Evolutionary conservation across 1,140 invertebrate genomes (phyloP).

Genomic region (Cecropterus lyciades): DNA sequence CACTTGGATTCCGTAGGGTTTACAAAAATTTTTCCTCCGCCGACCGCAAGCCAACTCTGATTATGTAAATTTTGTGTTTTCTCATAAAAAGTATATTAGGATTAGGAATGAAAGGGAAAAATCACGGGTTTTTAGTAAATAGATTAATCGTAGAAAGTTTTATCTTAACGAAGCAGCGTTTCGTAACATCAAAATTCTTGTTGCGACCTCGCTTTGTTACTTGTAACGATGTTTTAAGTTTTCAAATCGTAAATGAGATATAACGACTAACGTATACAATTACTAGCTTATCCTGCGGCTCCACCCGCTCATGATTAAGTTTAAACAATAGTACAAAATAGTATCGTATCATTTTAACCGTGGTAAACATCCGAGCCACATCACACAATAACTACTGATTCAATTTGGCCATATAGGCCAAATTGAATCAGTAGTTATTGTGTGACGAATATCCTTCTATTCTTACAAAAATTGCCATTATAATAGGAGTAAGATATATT

Average conservation of each 20-base stretch:
- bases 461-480: too few relatives aligned
- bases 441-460: too few relatives aligned
- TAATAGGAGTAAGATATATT: too few relatives aligned
- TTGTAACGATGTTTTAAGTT: not conserved
- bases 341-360: too few relatives aligned
- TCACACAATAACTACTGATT: too few relatives aligned
- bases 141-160: conserved; percentile 1
- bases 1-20: not conserved
- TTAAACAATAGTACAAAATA: too few relatives aligned
- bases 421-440: too few relatives aligned
- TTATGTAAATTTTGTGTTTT: conserved; percentile 13
- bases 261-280: too few relatives aligned
- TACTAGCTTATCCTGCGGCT: too few relatives aligned
- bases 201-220: not conserved
- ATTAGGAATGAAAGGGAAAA: not conserved
- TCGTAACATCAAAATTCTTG: not conserved
- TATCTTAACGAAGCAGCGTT: not conserved
- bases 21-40: not conserved
- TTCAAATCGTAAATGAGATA: not conserved
- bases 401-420: too few relatives aligned
- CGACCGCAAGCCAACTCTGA: conserved; percentile 10
- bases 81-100: not conserved
- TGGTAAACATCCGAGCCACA: too few relatives aligned
- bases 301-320: too few relatives aligned
- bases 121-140: not conserved